Conservation (phyloP, 2,797 vertebrate genomes). For the Geotrypetes seraphini region DNA sequence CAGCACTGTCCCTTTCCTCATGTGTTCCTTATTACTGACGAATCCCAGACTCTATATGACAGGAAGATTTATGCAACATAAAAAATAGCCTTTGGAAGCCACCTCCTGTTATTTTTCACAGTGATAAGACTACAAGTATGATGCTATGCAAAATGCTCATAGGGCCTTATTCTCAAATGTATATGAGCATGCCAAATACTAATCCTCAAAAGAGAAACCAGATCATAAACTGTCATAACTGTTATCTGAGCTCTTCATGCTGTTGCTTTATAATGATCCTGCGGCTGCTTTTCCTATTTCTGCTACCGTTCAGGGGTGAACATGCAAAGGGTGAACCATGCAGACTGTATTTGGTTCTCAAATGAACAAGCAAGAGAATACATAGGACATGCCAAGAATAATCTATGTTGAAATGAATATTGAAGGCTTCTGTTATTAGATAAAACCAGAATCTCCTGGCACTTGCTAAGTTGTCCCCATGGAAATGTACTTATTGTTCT, state of each 20-base stretch:
- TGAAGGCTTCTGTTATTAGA: background rate
- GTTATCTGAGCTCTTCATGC: background rate
- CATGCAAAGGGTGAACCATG: conserved; percentile 3
- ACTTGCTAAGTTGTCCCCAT: background rate
- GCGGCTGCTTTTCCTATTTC: background rate
- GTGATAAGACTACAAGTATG: background rate
- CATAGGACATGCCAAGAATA: conserved; percentile 3
- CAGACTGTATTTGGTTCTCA: background rate
- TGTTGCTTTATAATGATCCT: conserved; percentile 1
- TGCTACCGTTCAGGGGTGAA: conserved; percentile 4
- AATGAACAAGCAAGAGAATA: conserved; percentile 2
- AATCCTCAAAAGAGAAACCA: background rate
- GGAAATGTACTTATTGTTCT: conserved; percentile 4
- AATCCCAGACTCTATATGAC: too few relatives aligned
- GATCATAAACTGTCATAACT: rapidly evolving
- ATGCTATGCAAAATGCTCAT: background rate
- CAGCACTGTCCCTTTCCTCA: too few relatives aligned
- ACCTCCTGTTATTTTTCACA: background rate
- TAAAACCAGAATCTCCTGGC: background rate
- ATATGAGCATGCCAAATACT: background rate
- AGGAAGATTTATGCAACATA: too few relatives aligned
- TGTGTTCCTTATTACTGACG: too few relatives aligned
- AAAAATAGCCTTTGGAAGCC: background rate
- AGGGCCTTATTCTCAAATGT: background rate
- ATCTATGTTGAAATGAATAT: conserved; percentile 11